Conservation (phyloP, 2,113 vertebrate genomes). For the Notarius quadriscutis region DNA sequence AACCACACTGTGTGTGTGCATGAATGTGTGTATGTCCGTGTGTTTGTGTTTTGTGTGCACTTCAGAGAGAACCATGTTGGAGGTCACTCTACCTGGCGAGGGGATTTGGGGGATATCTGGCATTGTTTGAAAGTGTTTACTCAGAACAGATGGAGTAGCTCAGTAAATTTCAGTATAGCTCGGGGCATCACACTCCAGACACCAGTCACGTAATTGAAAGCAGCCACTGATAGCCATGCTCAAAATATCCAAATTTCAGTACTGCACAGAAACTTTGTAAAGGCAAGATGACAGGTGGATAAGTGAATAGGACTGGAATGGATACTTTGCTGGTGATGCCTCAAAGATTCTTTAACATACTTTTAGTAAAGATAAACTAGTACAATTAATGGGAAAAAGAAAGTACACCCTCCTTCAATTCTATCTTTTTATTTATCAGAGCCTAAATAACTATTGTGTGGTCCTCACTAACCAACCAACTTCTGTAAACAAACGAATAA, state of each 20-base stretch:
- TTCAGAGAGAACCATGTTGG: background rate
- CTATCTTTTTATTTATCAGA: too few species aligned
- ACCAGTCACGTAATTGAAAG: conserved; percentile 11
- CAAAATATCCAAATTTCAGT: background rate
- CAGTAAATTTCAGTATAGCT: background rate
- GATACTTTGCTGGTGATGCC: background rate
- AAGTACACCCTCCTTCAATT: too few species aligned
- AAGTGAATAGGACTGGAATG: background rate
- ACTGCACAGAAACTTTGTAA: background rate
- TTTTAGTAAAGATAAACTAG: background rate
- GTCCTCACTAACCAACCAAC: background rate
- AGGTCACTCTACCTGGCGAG: background rate
- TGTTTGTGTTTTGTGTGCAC: background rate
- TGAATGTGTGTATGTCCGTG: background rate
- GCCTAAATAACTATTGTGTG: too few species aligned
- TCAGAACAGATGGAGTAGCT: conserved; percentile 20
- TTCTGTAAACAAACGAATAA: background rate
- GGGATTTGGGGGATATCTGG: conserved; percentile 15
- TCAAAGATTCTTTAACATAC: background rate
- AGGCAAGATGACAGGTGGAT: background rate
- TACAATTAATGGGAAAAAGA: background rate
- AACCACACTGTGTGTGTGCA: background rate
- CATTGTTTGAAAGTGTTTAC: conserved; percentile 8
- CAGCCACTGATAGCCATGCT: background rate
- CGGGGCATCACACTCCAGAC: conserved; percentile 16